Base-by-base conservation (phyloP, 30 jellyfish, hydroid and myxozoan genomes). In the Haliclystus octoradiatus region DNA sequence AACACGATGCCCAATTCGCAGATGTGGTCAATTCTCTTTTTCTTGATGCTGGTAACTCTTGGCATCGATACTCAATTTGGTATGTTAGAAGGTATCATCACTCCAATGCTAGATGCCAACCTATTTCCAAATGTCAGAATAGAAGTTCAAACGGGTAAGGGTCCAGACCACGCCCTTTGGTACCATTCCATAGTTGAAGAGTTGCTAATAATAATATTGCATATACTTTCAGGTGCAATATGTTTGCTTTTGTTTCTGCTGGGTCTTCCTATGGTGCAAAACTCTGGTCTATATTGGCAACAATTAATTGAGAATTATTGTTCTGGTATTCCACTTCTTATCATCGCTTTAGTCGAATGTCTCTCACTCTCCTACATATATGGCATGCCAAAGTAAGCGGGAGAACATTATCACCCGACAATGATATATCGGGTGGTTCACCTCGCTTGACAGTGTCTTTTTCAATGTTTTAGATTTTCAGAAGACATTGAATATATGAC, bases 1-100 rank as follows among this genome's bases (percentile, higher is more conserved):
- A 82, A 77, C 69, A 66, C 98, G 29, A 69, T 89, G 83, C 98
- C 98, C 28, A 67, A 81, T 50, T 88, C 98, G 3, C 92, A 78
- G 65, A 73, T 81, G 82, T 89, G 98, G 98, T 79, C 93, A 13
- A 75, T 81, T 15, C 79, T 89, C 65, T 89, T 89, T 66, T 89
- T 81, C 52, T 70, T 89, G 62, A 89, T 89, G 98, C 82, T 89
- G 52, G 51, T 89, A 34, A 76, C 88, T 25, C 76, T 89, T 49
- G 98, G 95, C 15, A 82, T 89, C 27, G 98, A 89, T 68, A 89
- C 98, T 0, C 98, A 89, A 64, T 89, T 82, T 71, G 98, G 98
- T 27, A 89, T 89, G 95, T 71, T 89, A 51, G 92, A 89, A 47
- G 98, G 98, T 7, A 85, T 89, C 24, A 67, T 89, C 26, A 89